Percentiles rank a stretch among this genome's conserved stretches.
phyloP scores from a whole-genome alignment of 1,140 invertebrate species.

The Uloborus diversus region DNA sequence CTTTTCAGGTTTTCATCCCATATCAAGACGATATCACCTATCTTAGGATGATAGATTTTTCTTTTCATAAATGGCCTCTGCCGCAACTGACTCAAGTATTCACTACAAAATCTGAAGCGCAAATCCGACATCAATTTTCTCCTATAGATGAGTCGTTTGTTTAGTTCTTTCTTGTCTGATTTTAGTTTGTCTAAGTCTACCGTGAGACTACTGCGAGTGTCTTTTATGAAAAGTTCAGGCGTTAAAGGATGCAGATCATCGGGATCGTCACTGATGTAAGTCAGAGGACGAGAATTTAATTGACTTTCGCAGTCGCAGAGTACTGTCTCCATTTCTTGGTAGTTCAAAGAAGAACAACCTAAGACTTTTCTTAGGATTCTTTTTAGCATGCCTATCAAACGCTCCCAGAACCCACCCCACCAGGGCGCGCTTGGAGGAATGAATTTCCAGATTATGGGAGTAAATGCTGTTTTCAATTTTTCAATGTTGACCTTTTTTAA shows the following conservation, averaged over 20 bases:
- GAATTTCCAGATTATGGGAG: conserved; percentile 23
- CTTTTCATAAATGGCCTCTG: neutral
- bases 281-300: conserved; percentile 20
- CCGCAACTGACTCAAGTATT: neutral
- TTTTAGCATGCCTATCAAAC: conserved; percentile 10
- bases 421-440: neutral
- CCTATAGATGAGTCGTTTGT: neutral
- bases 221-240: conserved; percentile 52
- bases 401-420: conserved; percentile 17
- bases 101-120: neutral
- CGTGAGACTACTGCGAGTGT: neutral
- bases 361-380: neutral
- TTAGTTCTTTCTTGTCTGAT: neutral
- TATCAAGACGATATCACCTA: neutral
- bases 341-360: neutral
- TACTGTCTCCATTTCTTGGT: conserved; percentile 12
- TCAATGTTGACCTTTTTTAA: too few species aligned
- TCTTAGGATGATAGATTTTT: neutral
- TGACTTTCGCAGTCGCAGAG: neutral
- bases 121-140: neutral
- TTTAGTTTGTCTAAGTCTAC: neutral
- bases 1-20: neutral
- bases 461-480: too few species aligned
- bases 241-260: conserved; percentile 51
- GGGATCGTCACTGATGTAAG: conserved; percentile 32